Percentiles rank a stretch among this genome's conserved stretches.
Evolutionary conservation across 2,797 vertebrate species (phyloP).

Genomic region (Kryptopterus vitreolus): DNA sequence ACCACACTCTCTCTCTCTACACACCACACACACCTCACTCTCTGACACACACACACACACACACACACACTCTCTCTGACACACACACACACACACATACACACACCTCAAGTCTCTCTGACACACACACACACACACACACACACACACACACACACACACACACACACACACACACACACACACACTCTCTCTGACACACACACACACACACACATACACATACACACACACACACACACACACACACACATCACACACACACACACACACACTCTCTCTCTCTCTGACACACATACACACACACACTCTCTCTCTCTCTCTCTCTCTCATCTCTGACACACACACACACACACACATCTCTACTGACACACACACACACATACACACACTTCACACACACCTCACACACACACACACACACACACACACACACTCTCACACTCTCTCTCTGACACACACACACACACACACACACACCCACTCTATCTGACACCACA

Average conservation of each 20-base stretch:
- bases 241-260: not conserved
- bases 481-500: not conserved
- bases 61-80: not conserved
- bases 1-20: no score
- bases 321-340: no score
- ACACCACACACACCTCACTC: conserved; percentile 11
- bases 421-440: not conserved
- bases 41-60: not conserved
- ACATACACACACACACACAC: not conserved
- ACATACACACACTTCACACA: conserved; percentile 6
- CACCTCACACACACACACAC: not conserved
- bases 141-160: not conserved
- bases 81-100: conserved; percentile 6
- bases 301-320: no score
- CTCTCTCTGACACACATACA: not conserved
- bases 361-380: no score
- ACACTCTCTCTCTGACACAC: not conserved
- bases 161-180: not conserved
- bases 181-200: no score
- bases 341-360: not conserved
- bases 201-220: conserved; percentile 1
- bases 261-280: not conserved
- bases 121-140: not conserved
- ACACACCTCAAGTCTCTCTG: no score
- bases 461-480: not conserved